Evolutionary conservation across 2,888 invertebrate species (phyloP), one percentile per base, ranked within the genome.

Genomic region (Amblyjoppa fuscipennis): DNA sequence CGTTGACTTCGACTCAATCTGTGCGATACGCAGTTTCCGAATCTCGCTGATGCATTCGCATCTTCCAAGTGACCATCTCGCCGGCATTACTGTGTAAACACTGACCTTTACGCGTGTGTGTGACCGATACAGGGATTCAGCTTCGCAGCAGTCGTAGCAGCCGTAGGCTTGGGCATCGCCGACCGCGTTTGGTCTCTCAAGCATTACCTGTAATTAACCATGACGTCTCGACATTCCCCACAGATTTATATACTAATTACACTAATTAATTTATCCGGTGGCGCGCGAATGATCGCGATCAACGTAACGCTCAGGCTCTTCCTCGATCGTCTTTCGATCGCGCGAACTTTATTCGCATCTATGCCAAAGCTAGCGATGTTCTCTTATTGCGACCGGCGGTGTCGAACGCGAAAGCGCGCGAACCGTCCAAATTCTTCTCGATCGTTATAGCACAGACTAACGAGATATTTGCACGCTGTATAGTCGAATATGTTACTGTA

Each of bases 231-330:
- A 83, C 89, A 90, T 90, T 90, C 88, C 79, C 87, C 76, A 86
- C 85, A 86, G 89, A 91, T 91, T 91, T 89, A 91, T 90, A 68
- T 88, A 89, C 88, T 89, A 90, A 91, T 90, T 90, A 89, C 88
- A 87, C 83, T 90, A 90, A 90, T 90, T 90, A 90, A 90, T 91
- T 89, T 87, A 91, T 90, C 88, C 86, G 84, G 69, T 34, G 56
- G 70, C 56, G 66, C 71, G 71, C 73, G 45, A 80, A 31, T 13
- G 73, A 81, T 59, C 74, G 68, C 68, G 81, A 69, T 59, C 70
- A 45, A 16, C 66, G n/a, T 5, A n/a, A 28, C 56, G 34, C 3
- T 66, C 5, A 0, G 11, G 53, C 45, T 45, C 16, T 34, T 13
- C 49, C 61, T 7, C 61, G 53, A 77, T 68, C 53, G 66, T 45